Conservation (phyloP, 2,797 vertebrate genomes). For the Basileuterus tristriatus region DNA sequence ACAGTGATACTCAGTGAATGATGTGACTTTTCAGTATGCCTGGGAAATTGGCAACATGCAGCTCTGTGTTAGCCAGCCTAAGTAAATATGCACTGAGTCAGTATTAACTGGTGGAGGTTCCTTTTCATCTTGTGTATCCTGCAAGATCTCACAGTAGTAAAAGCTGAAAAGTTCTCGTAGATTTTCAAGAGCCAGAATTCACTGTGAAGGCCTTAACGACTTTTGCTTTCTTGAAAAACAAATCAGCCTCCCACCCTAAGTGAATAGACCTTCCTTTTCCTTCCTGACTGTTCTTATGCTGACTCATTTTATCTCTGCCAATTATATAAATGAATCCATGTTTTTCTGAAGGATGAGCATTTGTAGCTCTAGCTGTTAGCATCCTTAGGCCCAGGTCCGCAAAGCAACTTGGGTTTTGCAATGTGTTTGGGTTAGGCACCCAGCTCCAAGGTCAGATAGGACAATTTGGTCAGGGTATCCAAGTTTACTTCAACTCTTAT, state of each 20-base stretch:
- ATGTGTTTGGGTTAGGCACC: background rate
- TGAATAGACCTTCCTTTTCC: background rate
- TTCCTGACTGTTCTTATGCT: background rate
- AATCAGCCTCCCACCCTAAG: background rate
- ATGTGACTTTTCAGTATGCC: background rate
- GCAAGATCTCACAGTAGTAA: background rate
- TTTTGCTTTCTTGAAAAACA: background rate
- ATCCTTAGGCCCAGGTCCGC: background rate
- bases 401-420: background rate
- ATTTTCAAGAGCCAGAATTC: background rate
- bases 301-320: background rate
- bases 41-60: background rate
- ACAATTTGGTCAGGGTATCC: background rate
- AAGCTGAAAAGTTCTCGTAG: background rate
- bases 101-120: background rate
- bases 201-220: background rate
- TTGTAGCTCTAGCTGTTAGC: background rate
- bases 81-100: background rate
- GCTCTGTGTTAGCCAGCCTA: background rate
- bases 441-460: background rate
- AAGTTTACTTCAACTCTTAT: background rate
- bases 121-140: background rate
- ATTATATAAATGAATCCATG: background rate
- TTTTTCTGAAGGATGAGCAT: background rate
- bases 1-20: constrained; percentile 26